Evolutionary conservation across 2,888 invertebrate genomes (phyloP), one percentile per base, ranked within the genome.

Genomic region (Pterobdella sp.): DNA sequence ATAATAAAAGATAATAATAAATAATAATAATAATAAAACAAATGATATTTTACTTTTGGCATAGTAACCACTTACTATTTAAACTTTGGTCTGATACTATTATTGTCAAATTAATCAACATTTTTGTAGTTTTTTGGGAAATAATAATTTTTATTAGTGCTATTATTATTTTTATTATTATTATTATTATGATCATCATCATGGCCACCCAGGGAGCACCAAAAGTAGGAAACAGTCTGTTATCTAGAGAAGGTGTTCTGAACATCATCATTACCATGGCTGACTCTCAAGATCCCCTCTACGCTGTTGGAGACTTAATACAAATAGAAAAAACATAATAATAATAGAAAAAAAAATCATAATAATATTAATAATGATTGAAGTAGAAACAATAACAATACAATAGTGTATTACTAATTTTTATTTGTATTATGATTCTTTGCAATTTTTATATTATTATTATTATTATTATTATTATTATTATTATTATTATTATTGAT

Each of bases 221-320:
- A 68, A 96, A 97, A 82, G 91, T 94, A 64, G 98, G 97, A 26
- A 94, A 94, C 74, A 81, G 81, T 76, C 78, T 86, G 35, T 80
- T 86, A 7, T 82, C 84, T 7, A 84, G 85, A 77, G 82, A 85
- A 67, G 94, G 94, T 37, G 91, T 98, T 75, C 87, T 96, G 79
- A 92, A 94, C 84, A 94, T 98, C 91, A 94, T 98, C 83, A 85
- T 98, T 37, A 92, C 92, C 4, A 94, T 98, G 94, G 97, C 97
- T 1, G 90, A 90, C 75, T 91, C 92, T 14, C 93, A 94, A n/a
- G 92, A 95, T 81, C 78, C 87, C 22, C 84, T 95, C 0, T 93
- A 96, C 81, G 87, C 87, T 83, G 86, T 78, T 29, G 70, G 77
- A 70, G 31, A n/a, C 1, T 52, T 70, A 1, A 10, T 32, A 10